These are phyloP conservation scores for Helarctos malayanus DNA, from an alignment of 2,797 vertebrate species.

Conservation along the genomic window DNA sequence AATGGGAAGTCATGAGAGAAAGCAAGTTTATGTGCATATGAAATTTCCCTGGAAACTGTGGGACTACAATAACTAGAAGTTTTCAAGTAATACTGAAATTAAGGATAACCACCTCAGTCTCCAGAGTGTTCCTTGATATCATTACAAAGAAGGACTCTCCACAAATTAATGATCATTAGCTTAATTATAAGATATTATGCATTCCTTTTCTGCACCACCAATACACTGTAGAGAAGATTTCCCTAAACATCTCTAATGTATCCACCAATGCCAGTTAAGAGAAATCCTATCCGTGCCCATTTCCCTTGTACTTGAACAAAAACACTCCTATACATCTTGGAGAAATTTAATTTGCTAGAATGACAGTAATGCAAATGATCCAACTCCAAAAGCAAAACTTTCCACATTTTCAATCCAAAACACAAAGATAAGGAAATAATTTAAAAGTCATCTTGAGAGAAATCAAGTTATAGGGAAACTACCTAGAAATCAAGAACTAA, in stretches of 20 bases:
- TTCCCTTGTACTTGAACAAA: constrained; percentile 51
- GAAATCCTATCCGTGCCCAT: background rate
- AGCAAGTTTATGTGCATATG: background rate
- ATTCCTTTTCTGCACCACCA: constrained; percentile 64
- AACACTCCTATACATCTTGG: background rate
- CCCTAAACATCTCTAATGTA: constrained; percentile 63
- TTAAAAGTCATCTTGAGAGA: constrained; percentile 69
- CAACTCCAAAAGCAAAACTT: constrained; percentile 64
- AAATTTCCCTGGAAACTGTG: constrained; percentile 50
- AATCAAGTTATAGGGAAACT: constrained; percentile 67
- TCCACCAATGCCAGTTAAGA: constrained; percentile 36
- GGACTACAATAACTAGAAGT: constrained; percentile 29
- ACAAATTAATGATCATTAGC: constrained; percentile 80
- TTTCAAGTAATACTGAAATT: constrained; percentile 68
- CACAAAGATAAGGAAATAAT: constrained; percentile 75
- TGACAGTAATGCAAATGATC: constrained; percentile 74
- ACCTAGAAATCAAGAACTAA: constrained; percentile 64
- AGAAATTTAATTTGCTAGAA: constrained; percentile 70
- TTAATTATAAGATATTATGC: constrained; percentile 77
- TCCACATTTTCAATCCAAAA: constrained; percentile 62
- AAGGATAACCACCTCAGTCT: constrained; percentile 67
- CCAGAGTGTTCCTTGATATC: constrained; percentile 59
- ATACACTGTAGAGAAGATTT: constrained; percentile 50
- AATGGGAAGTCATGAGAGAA: constrained; percentile 5
- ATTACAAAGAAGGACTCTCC: constrained; percentile 79